These are phyloP conservation scores for Mugil cephalus DNA, from an alignment of 2,113 vertebrate genomes.

Conservation along the genomic window DNA sequence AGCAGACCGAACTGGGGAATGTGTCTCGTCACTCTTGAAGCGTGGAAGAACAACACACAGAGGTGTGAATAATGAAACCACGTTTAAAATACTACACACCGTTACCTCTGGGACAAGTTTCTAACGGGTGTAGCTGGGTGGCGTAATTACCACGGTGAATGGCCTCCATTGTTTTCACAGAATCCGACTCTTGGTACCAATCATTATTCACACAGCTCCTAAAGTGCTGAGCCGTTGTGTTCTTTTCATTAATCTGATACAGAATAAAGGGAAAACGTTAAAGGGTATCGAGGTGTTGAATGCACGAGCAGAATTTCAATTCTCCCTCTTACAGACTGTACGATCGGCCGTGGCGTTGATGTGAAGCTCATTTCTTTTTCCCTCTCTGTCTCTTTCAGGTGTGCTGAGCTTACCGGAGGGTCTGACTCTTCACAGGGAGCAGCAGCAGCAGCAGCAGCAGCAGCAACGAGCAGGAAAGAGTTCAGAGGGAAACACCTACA, in stretches of 20 bases:
- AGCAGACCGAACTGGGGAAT: constrained; percentile 32
- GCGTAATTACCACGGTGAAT: constrained; percentile 15
- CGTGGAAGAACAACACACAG: neutral
- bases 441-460: constrained; percentile 89
- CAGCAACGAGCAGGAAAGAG: constrained; percentile 91
- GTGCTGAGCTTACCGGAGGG: constrained; percentile 95
- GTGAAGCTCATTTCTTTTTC: neutral
- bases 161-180: constrained; percentile 4
- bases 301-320: neutral
- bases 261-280: too few species aligned
- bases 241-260: constrained; percentile 2
- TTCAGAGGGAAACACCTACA: constrained; percentile 90
- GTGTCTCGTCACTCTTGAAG: constrained; percentile 37
- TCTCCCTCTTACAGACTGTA: rapidly evolving
- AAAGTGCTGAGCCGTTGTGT: neutral
- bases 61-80: constrained; percentile 41
- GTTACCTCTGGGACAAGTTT: constrained; percentile 36
- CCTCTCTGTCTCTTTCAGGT: constrained; percentile 80
- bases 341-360: neutral
- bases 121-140: constrained; percentile 31
- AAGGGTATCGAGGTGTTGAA: too few species aligned
- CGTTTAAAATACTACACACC: constrained; percentile 45
- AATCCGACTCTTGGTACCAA: neutral
- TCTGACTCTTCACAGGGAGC: constrained; percentile 92
- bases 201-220: neutral